These are phyloP conservation scores for Heliconius hortense DNA, from an alignment of 2,888 invertebrate genomes.

Conservation along the genomic window DNA sequence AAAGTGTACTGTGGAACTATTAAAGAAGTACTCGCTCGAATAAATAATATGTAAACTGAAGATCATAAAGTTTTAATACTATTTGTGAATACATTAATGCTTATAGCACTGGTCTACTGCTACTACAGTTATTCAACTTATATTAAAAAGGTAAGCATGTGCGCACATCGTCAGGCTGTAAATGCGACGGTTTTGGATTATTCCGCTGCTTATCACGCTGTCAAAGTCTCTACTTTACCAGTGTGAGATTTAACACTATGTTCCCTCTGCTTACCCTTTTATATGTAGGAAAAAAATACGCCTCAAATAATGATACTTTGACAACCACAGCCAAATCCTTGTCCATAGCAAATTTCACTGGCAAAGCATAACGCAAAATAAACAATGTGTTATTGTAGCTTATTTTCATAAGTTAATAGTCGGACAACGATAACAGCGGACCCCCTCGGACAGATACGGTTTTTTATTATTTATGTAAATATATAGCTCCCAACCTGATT, in stretches of 20 bases:
- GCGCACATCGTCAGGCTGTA: no score
- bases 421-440: slow-evolving; percentile 49
- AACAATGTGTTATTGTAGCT: slow-evolving; percentile 81
- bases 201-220: neutral
- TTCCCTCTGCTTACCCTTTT: neutral
- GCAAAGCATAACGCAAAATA: slow-evolving; percentile 76
- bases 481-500: slow-evolving; percentile 50
- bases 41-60: no score
- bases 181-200: no score
- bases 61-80: no score
- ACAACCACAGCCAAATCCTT: slow-evolving; percentile 56
- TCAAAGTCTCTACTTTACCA: neutral
- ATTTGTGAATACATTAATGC: no score
- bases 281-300: neutral
- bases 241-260: neutral
- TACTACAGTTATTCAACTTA: no score
- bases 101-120: no score
- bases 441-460: slow-evolving; percentile 47
- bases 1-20: no score
- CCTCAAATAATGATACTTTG: slow-evolving; percentile 48
- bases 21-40: no score
- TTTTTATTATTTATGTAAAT: slow-evolving; percentile 61
- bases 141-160: no score
- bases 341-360: slow-evolving; percentile 69
- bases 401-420: slow-evolving; percentile 82